Evolutionary conservation across 2,888 invertebrate species (phyloP).

Genomic region (Eristalinus aeneus): DNA sequence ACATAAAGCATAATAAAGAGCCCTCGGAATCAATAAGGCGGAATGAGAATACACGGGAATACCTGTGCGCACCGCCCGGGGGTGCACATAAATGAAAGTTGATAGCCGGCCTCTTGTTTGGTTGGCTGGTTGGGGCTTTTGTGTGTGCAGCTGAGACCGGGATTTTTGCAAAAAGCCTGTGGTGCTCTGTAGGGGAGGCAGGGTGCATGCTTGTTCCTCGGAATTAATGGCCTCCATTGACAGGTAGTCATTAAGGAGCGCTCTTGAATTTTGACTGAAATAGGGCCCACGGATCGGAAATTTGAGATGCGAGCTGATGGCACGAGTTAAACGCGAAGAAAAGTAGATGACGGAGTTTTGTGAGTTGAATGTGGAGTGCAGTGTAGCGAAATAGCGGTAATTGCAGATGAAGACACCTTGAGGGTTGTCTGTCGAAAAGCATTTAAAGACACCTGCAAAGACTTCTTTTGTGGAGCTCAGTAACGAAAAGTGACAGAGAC

Average conservation of each 20-base stretch:
- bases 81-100: conserved; percentile 14
- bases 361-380: too few species aligned
- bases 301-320: neutral
- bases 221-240: neutral
- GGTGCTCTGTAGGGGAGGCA: neutral
- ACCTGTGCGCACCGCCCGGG: neutral
- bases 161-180: neutral
- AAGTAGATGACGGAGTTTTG: too few species aligned
- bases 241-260: neutral
- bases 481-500: too few species aligned
- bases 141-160: neutral
- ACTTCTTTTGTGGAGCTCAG: too few species aligned
- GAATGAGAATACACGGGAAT: conserved; percentile 3
- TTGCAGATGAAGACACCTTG: too few species aligned
- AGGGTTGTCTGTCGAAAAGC: too few species aligned
- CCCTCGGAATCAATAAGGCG: conserved; percentile 33
- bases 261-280: too few species aligned
- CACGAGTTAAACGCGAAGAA: neutral
- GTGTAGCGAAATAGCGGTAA: too few species aligned
- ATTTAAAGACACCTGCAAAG: too few species aligned
- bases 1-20: conserved; percentile 25
- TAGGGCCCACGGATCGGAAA: too few species aligned
- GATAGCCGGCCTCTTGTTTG: conserved; percentile 5
- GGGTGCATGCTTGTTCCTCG: neutral
- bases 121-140: neutral